Base-by-base conservation (phyloP, 2,888 invertebrate genomes). In the Fragum fragum region DNA sequence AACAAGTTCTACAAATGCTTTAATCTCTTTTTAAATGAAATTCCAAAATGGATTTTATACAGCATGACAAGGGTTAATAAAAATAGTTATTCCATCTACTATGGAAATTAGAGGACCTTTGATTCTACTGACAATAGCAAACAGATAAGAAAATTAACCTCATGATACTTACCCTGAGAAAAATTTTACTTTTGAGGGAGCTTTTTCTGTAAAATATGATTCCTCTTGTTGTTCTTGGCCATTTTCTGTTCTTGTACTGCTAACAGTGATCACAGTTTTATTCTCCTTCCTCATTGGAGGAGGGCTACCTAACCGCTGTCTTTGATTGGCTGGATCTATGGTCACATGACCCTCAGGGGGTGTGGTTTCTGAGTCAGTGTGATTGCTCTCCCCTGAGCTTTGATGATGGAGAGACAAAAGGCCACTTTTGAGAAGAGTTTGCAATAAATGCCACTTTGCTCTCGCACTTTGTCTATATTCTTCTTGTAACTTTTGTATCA, bases 381-480 rank as follows among this genome's bases (percentile, higher is more conserved):
- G 66, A 42, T 5, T 66, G 42, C 23, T 42, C 42, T 66, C 66
- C 66, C 66, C 66, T 57, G 57, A 57, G n/a, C 16, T 18, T 6
- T 42, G 39, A 5, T 42, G 61, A 32, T 61, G 61, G 21, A 53
- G 23, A 16, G 73, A 53, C 18, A 81, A 74, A 18, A 32, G 32
- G 52, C 83, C 79, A 36, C 68, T 61, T 47, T 68, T n/a, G 11
- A 83, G 28, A 18, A 83, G 61, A 18, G 74, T 73, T 52, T 85
- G 87, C 42, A 82, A 68, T 71, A 82, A 81, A 53, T 81, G 71
- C 87, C 86, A 87, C 26, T 79, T 76, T 47, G 81, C 83, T 28
- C 77, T 82, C 0, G 81, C 74, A 79, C 85, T 86, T 69, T 74
- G 66, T 11, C 69, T 39, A 66, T 79, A 81, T 71, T 85, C 83